Conservation (phyloP, 2,113 vertebrate species). For the Lota lota region DNA sequence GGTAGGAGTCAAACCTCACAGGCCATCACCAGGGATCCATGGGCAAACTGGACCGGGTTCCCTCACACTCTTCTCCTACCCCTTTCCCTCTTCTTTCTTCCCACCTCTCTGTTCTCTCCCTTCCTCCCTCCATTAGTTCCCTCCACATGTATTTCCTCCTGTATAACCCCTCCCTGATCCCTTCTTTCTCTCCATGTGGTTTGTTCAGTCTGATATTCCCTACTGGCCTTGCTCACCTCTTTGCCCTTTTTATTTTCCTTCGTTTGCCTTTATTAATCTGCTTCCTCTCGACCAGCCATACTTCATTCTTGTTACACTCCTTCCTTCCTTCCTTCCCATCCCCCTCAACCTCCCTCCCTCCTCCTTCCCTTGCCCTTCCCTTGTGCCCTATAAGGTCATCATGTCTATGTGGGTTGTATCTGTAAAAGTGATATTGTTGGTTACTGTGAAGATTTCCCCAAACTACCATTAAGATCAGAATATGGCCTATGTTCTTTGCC, state of each 20-base stretch:
- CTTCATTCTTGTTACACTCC: conserved; percentile 8
- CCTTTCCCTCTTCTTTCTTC: not conserved
- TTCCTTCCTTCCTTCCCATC: not conserved
- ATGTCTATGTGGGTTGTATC: too few species aligned
- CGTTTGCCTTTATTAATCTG: not conserved
- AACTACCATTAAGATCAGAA: not conserved
- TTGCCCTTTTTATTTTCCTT: too few species aligned
- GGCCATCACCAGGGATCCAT: conserved; percentile 37
- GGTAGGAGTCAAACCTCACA: conserved; percentile 45
- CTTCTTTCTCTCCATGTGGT: not conserved
- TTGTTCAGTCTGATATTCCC: not conserved
- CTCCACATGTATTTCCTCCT: too few species aligned
- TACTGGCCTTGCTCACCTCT: too few species aligned
- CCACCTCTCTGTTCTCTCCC: not conserved
- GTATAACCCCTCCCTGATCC: too few species aligned
- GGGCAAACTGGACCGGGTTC: conserved; percentile 3
- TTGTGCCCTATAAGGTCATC: too few species aligned
- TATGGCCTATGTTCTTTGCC: too few species aligned
- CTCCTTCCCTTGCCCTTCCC: too few species aligned
- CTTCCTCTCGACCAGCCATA: not conserved
- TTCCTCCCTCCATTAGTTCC: not conserved
- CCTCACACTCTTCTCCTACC: not conserved
- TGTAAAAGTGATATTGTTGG: too few species aligned
- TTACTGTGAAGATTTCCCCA: not conserved
- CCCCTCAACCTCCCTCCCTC: too few species aligned